phyloP scores from a whole-genome alignment of 2,113 vertebrate genomes.

The Henicopernis longicauda region DNA sequence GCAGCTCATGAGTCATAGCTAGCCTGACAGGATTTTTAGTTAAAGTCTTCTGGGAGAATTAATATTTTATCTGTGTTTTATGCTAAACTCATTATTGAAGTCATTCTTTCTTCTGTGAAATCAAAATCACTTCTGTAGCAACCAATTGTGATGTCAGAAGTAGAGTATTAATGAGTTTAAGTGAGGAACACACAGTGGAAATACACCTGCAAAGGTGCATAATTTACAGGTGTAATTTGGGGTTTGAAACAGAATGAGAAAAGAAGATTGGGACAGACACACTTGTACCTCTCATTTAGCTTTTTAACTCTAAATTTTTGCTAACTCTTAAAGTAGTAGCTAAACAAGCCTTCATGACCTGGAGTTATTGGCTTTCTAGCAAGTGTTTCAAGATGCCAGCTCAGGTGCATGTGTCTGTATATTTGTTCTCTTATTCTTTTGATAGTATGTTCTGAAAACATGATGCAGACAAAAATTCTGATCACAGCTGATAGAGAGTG shows the following conservation, averaged over 20 bases:
- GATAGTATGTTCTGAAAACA: background rate
- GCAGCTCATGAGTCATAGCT: slow-evolving; percentile 25
- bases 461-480: background rate
- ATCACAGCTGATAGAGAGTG: background rate
- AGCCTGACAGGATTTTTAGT: slow-evolving; percentile 16
- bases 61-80: slow-evolving; percentile 30
- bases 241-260: background rate
- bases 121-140: background rate
- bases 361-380: background rate
- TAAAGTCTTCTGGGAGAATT: background rate
- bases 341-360: background rate
- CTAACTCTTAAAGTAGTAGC: background rate
- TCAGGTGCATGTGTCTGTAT: fast-evolving
- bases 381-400: background rate
- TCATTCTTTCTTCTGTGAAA: background rate
- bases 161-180: background rate
- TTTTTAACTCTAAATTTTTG: background rate
- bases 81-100: background rate
- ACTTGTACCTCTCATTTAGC: background rate
- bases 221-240: background rate
- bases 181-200: background rate
- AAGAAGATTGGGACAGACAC: background rate
- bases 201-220: background rate
- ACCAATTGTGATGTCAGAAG: background rate
- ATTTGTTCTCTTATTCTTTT: background rate